phyloP scores from a whole-genome alignment of 1,140 invertebrate species.

The Drosophila melanica region DNA sequence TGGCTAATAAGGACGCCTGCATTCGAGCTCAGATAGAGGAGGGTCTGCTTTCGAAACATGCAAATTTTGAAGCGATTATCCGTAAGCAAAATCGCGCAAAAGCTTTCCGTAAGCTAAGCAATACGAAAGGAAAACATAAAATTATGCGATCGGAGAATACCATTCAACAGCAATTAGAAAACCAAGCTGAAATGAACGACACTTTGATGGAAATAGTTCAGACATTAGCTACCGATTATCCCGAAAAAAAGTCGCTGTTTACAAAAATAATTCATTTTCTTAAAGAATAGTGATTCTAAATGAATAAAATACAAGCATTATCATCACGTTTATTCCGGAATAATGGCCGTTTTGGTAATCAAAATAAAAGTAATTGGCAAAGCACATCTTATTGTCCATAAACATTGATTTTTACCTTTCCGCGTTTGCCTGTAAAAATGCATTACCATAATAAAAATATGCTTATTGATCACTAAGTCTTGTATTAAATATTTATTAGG shows the following conservation, averaged over 20 bases:
- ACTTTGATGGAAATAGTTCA: conserved; percentile 85
- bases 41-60: conserved; percentile 79
- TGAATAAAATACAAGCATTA: no score
- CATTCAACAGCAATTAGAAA: conserved; percentile 84
- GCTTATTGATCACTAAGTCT: no score
- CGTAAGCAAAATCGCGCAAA: conserved; percentile 86
- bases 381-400: no score
- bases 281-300: conserved; percentile 48
- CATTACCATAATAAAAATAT: no score
- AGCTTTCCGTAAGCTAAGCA: conserved; percentile 85
- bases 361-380: no score
- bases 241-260: conserved; percentile 85
- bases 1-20: conserved; percentile 84
- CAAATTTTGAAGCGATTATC: conserved; percentile 87
- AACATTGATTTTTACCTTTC: no score
- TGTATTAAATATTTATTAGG: no score
- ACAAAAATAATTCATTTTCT: conserved; percentile 85
- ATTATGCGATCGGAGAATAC: conserved; percentile 78
- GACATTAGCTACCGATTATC: conserved; percentile 86
- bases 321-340: no score
- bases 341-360: no score
- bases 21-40: conserved; percentile 80
- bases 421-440: no score
- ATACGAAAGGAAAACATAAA: conserved; percentile 73
- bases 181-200: conserved; percentile 85